Percentiles rank a stretch among this genome's conserved stretches.
Evolutionary conservation across 2,113 vertebrate genomes (phyloP).

Genomic region (Lichenostomus cassidix): DNA sequence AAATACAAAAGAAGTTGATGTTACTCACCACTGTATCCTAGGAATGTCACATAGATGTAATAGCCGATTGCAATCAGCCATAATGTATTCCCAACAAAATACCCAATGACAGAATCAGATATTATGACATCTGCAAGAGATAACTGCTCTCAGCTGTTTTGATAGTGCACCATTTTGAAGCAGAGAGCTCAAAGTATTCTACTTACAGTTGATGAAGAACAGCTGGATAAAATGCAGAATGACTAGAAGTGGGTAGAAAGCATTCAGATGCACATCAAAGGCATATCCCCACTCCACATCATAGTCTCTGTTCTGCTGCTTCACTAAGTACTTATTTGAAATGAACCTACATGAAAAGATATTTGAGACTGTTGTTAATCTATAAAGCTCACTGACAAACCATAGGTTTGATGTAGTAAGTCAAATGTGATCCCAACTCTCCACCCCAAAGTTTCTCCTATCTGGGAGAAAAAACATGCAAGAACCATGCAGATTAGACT

Average conservation of each 20-base stretch:
- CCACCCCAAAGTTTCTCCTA: background rate
- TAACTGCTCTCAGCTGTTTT: background rate
- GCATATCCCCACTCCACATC: conserved; percentile 99
- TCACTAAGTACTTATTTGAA: conserved; percentile 92
- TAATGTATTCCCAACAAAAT: conserved; percentile 87
- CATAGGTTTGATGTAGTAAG: background rate
- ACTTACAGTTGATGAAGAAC: conserved; percentile 98
- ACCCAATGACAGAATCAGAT: conserved; percentile 80
- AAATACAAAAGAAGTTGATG: background rate
- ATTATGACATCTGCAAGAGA: conserved; percentile 87
- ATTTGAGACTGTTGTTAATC: background rate
- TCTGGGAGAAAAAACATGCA: background rate
- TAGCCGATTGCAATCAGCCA: conserved; percentile 94
- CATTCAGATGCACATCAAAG: conserved; percentile 96
- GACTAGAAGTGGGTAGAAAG: conserved; percentile 94
- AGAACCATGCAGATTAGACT: background rate
- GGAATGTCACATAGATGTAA: conserved; percentile 96
- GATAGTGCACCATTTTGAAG: background rate
- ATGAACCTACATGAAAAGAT: conserved; percentile 79
- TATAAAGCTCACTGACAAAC: background rate
- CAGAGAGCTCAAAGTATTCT: background rate
- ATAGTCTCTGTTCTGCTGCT: conserved; percentile 84
- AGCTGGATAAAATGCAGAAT: conserved; percentile 97
- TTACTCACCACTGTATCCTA: conserved; percentile 93
- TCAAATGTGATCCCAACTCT: background rate